These are phyloP conservation scores for Enhydra lutris DNA, from an alignment of 2,113 vertebrate genomes.

Conservation along the genomic window DNA sequence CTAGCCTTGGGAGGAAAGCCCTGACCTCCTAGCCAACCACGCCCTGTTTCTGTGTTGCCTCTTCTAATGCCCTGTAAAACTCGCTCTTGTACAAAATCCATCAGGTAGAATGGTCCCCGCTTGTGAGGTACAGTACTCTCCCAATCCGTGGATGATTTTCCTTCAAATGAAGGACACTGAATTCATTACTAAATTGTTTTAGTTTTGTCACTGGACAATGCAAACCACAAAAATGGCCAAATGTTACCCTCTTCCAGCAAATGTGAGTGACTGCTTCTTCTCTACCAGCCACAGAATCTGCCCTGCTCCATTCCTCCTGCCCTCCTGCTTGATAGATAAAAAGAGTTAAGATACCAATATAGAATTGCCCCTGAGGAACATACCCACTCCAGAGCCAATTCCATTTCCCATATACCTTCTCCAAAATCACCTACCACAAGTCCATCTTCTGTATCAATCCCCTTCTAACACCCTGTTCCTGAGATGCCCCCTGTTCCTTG, in stretches of 20 bases:
- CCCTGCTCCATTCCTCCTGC: not conserved
- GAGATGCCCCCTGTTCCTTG: not conserved
- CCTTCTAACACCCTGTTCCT: not conserved
- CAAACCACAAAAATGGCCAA: not conserved
- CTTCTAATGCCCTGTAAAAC: too few relatives aligned
- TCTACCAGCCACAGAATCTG: not conserved
- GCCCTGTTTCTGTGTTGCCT: not conserved
- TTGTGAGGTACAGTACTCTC: not conserved
- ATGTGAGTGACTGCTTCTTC: not conserved
- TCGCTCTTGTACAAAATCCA: not conserved
- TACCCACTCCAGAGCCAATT: not conserved
- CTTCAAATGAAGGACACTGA: not conserved
- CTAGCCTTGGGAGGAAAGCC: not conserved
- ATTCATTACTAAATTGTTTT: not conserved
- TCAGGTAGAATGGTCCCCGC: not conserved
- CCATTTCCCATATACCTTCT: not conserved
- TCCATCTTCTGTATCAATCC: not conserved
- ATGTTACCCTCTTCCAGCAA: not conserved
- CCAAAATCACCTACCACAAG: not conserved
- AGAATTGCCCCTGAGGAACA: not conserved
- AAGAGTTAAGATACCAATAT: not conserved
- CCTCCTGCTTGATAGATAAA: too few relatives aligned
- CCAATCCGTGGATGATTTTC: not conserved
- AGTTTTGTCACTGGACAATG: not conserved
- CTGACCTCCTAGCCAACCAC: not conserved